Conservation (phyloP, 1,140 invertebrate species). For the Cotesia vestalis region DNA sequence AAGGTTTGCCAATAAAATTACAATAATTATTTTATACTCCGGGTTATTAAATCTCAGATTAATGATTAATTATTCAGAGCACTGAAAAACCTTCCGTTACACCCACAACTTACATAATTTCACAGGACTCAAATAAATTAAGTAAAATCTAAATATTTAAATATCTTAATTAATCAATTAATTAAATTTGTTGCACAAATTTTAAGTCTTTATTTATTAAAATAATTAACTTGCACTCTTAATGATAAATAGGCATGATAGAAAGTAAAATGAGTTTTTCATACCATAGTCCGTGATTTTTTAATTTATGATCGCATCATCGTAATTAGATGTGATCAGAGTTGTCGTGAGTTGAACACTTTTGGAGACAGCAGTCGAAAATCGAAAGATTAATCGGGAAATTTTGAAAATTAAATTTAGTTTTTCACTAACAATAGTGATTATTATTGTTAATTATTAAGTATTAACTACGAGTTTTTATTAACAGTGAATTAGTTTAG, state of each 20-base stretch:
- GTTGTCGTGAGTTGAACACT: slow-evolving; percentile 17
- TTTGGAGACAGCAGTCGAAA: slow-evolving; percentile 1
- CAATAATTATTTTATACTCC: too few species aligned
- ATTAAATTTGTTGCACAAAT: background rate
- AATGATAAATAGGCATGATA: too few species aligned
- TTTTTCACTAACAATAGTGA: background rate
- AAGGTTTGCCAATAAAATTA: slow-evolving; percentile 36
- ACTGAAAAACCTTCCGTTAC: slow-evolving; percentile 42
- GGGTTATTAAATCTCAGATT: too few species aligned
- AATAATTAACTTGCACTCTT: slow-evolving; percentile 1
- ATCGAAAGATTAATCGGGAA: background rate
- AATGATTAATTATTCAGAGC: too few species aligned
- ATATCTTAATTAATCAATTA: background rate
- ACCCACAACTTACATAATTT: slow-evolving; percentile 28
- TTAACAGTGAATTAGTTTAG: background rate
- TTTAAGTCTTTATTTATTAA: background rate
- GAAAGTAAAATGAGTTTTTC: too few species aligned
- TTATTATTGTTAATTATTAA: background rate
- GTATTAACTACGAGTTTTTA: background rate
- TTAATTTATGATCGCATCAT: background rate
- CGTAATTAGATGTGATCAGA: background rate
- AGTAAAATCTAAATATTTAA: background rate
- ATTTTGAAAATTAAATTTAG: background rate
- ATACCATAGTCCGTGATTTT: too few species aligned
- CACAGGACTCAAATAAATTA: slow-evolving; percentile 1